A percentile compares a stretch with the other conserved stretches of the same genome.
Conservation (phyloP, 2,113 vertebrate genomes). For the Sinocyclocheilus maitianheensis region DNA sequence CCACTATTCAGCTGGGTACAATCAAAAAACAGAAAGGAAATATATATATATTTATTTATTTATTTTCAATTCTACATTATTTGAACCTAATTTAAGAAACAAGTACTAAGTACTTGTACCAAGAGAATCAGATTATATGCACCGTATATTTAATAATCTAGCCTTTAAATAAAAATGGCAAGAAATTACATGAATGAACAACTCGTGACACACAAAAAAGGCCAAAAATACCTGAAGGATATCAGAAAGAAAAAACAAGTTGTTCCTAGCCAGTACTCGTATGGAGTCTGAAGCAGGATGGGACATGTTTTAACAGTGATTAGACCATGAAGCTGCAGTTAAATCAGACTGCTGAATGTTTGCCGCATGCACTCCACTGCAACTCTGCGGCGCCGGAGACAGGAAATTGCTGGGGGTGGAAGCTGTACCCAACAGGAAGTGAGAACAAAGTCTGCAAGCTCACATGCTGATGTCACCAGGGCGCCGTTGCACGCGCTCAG, state of each 20-base stretch:
- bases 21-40: neutral
- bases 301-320: neutral
- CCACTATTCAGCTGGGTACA: neutral
- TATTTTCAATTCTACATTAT: neutral
- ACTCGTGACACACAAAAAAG: neutral
- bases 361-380: slow-evolving; percentile 5
- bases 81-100: neutral
- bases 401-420: slow-evolving; percentile 75
- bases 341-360: neutral
- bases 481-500: neutral
- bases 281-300: neutral
- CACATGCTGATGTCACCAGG: slow-evolving; percentile 4
- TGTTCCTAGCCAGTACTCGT: neutral
- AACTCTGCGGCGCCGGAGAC: slow-evolving; percentile 60
- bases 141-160: neutral
- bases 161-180: too few relatives aligned
- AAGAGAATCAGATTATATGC: neutral
- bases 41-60: neutral
- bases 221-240: neutral
- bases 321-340: neutral
- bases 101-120: neutral
- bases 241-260: neutral
- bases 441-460: slow-evolving; percentile 64
- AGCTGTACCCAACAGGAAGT: slow-evolving; percentile 74
- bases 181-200: neutral